These are phyloP conservation scores for Rhinolophus ferrumequinum DNA, from an alignment of 2,113 vertebrate genomes.

Conservation along the genomic window DNA sequence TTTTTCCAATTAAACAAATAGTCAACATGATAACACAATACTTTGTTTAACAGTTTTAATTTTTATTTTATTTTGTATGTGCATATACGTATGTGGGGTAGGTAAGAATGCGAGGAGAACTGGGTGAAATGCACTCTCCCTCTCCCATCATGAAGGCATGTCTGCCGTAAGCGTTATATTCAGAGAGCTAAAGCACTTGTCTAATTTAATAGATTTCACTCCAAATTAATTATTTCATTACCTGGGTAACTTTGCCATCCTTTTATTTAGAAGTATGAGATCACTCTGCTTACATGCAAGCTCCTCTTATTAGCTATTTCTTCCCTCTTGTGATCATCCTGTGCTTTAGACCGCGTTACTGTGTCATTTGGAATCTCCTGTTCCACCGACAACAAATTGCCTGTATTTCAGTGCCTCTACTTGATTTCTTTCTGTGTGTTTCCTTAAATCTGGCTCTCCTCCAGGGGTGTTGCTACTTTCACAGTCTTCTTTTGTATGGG, in stretches of 20 bases:
- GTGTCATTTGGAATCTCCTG: background rate
- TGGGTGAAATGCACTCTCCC: background rate
- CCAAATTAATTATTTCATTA: background rate
- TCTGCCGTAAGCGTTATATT: background rate
- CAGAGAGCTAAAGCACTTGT: background rate
- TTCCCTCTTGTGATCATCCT: background rate
- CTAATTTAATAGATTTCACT: background rate
- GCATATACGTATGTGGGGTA: rapidly evolving
- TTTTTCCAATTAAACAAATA: background rate
- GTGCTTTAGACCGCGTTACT: background rate
- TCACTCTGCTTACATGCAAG: background rate
- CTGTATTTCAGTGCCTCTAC: background rate
- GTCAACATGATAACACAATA: background rate
- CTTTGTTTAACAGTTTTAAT: background rate
- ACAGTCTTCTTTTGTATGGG: background rate
- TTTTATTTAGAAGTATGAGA: background rate
- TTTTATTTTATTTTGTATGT: background rate
- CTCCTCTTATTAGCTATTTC: background rate
- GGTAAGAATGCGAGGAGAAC: background rate
- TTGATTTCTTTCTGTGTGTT: background rate
- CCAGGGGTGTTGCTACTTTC: no score
- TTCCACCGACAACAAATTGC: background rate
- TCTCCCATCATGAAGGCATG: background rate
- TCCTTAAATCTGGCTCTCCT: background rate
- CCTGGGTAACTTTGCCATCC: background rate